Percentiles rank a stretch among this genome's conserved stretches.
phyloP scores from a whole-genome alignment of 2,113 vertebrate genomes.

The Peromyscus leucopus region DNA sequence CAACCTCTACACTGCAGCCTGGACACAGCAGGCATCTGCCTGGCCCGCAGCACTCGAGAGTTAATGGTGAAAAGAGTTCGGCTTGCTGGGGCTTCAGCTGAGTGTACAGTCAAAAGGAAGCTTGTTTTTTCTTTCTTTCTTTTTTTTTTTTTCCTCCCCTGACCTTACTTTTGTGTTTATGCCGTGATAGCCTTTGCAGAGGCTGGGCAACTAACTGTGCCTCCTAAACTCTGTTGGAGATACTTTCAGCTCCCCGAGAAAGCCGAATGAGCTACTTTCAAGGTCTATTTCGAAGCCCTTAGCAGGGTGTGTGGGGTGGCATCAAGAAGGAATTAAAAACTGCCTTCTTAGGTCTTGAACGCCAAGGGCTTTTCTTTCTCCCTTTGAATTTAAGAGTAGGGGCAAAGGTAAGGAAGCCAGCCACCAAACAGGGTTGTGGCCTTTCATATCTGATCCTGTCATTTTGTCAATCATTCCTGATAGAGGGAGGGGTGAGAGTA shows the following conservation, averaged over 20 bases:
- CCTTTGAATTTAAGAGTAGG: conserved; percentile 19
- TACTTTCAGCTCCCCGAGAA: not conserved
- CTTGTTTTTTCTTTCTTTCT: not conserved
- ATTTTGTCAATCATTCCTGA: not conserved
- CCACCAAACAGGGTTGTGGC: not conserved
- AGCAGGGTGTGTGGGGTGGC: not conserved
- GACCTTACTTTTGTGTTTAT: not conserved
- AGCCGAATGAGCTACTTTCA: not conserved
- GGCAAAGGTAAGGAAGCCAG: not conserved
- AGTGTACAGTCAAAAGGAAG: not conserved
- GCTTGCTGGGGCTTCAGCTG: not conserved
- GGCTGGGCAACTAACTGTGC: not conserved
- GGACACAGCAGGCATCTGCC: not conserved
- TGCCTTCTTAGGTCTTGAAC: not conserved
- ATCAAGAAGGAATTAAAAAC: not conserved
- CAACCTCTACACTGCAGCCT: not conserved
- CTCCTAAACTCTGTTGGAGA: not conserved
- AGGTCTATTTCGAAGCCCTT: not conserved
- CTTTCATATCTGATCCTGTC: not conserved
- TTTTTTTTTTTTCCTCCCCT: not conserved
- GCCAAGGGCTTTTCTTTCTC: not conserved
- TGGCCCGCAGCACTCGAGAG: fast-evolving
- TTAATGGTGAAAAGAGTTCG: not conserved
- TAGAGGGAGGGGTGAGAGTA: not conserved
- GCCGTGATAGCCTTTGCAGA: not conserved